Conservation (phyloP, 2,113 vertebrate genomes). For the Fukomys damarensis region DNA sequence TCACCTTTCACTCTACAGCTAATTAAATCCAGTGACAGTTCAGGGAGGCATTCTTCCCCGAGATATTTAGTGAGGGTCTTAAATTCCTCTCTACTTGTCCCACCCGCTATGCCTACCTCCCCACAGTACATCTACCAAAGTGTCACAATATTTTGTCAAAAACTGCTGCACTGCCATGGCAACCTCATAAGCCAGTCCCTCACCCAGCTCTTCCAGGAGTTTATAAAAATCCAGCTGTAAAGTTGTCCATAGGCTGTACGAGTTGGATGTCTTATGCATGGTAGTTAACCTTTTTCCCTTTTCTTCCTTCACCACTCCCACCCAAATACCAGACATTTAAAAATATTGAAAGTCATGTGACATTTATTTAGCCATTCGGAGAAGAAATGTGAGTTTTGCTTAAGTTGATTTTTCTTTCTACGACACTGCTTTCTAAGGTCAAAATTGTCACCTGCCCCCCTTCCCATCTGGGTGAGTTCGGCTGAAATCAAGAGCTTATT, state of each 20-base stretch:
- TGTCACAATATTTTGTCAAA: conserved; percentile 75
- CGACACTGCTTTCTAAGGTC: conserved; percentile 19
- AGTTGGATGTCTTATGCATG: conserved; percentile 48
- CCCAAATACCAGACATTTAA: conserved; percentile 37
- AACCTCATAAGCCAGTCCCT: conserved; percentile 49
- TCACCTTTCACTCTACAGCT: conserved; percentile 63
- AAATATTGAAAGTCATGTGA: conserved; percentile 66
- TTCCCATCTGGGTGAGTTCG: conserved; percentile 11
- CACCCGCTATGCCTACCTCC: neutral
- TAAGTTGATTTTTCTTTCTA: conserved; percentile 23
- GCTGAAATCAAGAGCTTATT: neutral
- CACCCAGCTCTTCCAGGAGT: conserved; percentile 41
- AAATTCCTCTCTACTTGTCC: conserved; percentile 49
- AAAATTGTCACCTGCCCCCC: neutral
- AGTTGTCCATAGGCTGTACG: conserved; percentile 39
- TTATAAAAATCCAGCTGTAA: conserved; percentile 75
- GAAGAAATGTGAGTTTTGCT: conserved; percentile 28
- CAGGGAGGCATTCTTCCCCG: conserved; percentile 38
- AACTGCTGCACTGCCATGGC: conserved; percentile 52
- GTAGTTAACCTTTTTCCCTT: conserved; percentile 33
- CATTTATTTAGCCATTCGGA: conserved; percentile 56
- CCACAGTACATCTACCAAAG: conserved; percentile 18
- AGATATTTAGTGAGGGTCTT: conserved; percentile 73
- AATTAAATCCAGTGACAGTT: conserved; percentile 67
- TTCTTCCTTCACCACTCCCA: neutral